Evolutionary conservation across 2,113 vertebrate species (phyloP), one percentile per base, ranked within the genome.

Genomic region (Todiramphus saurophagus): DNA sequence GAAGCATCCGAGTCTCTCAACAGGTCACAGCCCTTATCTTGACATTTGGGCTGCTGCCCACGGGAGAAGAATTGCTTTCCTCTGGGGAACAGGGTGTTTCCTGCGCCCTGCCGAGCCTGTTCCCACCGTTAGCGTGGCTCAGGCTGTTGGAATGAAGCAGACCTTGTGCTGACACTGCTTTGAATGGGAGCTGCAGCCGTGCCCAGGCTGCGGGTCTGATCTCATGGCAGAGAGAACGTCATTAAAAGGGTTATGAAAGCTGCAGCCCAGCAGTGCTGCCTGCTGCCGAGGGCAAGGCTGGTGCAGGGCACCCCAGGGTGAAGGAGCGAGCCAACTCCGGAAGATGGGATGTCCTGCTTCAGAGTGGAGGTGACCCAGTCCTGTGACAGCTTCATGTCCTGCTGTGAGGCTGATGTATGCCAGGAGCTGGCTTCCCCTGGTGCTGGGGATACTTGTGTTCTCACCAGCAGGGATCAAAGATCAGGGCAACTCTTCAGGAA

Each of bases 101-200:
- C 81, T 87, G 15, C 7, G 3, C 89, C 50, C 66, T 9, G 9
- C 53, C 46, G 81, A 90, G 67, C 87, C 87, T 55, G 75, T 56
- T 90, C 68, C 62, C 94, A 21, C 60, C 3, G 0, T 59, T 25
- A 80, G 82, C 1, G 1, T 67, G 21, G 82, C 90, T 53, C 43
- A 5, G 72, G 85, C 88, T 86, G 85, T 31, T 85, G 93, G 83
- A 91, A 81, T 19, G 85, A 94, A 93, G 82, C 92, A 90, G 93
- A 86, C 75, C 92, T 73, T 6, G 37, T 83, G 64, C 81, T 96
- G 83, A 28, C 48, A 56, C 35, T 13, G 5, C 70, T 90, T 28
- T 21, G 63, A 76, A 53, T 12, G 70, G 84, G 84, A 58, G 69
- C 82, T 66, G 75, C 1, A 6, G 73, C 74, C 4, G 0, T 82